These are phyloP conservation scores for Leptopilina drosophilae DNA, from an alignment of 2,888 invertebrate species.

Conservation along the genomic window DNA sequence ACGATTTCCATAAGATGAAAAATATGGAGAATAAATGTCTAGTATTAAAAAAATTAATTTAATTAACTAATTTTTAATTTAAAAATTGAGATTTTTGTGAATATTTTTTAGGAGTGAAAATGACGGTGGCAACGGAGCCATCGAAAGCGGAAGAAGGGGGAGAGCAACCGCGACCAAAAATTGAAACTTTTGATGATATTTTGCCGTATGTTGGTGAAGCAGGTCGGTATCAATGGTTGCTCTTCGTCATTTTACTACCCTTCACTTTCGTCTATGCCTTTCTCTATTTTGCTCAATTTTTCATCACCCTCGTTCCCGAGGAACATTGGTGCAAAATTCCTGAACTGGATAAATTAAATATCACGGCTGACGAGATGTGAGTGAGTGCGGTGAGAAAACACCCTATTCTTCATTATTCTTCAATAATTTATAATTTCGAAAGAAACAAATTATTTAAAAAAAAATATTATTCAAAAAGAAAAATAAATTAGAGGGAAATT, in stretches of 20 bases:
- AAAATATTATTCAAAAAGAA: too few species aligned
- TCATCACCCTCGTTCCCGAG: slow-evolving; percentile 72
- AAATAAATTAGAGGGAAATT: too few species aligned
- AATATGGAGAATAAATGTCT: too few species aligned
- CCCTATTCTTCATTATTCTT: slow-evolving; percentile 13
- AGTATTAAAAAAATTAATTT: too few species aligned
- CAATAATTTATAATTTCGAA: background rate
- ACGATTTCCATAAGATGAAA: too few species aligned
- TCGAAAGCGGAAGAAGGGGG: slow-evolving; percentile 68
- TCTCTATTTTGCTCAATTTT: slow-evolving; percentile 75
- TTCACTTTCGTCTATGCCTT: slow-evolving; percentile 75
- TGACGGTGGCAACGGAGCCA: slow-evolving; percentile 69
- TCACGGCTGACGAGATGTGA: slow-evolving; percentile 72
- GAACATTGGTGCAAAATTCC: slow-evolving; percentile 74
- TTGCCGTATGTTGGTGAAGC: slow-evolving; percentile 74
- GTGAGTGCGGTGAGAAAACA: slow-evolving; percentile 49
- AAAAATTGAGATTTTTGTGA: background rate
- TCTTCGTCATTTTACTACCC: slow-evolving; percentile 72
- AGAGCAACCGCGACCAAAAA: slow-evolving; percentile 61
- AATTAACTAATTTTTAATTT: too few species aligned
- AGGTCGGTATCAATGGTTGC: slow-evolving; percentile 73
- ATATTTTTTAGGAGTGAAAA: slow-evolving; percentile 59
- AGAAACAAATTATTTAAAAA: too few species aligned
- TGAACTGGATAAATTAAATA: slow-evolving; percentile 66
- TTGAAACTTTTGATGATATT: slow-evolving; percentile 74